Percentiles rank a stretch among this genome's conserved stretches.
Conservation (phyloP, 2,113 vertebrate genomes). For the Acinonyx jubatus region DNA sequence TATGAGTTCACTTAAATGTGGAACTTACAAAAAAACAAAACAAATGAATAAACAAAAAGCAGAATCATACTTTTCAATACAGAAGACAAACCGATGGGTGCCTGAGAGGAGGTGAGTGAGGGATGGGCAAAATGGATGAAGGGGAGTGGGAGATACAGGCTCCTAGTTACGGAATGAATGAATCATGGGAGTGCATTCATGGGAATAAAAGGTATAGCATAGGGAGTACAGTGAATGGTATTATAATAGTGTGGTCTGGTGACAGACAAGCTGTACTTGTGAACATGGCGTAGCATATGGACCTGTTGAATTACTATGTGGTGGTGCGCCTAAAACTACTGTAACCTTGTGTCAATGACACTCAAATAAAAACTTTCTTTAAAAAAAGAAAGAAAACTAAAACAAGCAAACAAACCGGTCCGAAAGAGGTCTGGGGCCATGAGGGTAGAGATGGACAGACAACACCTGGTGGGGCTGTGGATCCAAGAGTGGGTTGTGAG, state of each 20-base stretch:
- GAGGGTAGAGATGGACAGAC: neutral
- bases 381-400: neutral
- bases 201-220: neutral
- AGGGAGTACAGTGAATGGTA: neutral
- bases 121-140: neutral
- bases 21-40: neutral
- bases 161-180: neutral
- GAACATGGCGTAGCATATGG: neutral
- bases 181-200: neutral
- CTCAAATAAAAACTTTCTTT: neutral
- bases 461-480: neutral
- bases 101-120: neutral
- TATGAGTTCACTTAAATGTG: neutral
- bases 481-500: neutral
- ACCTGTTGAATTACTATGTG: neutral
- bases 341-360: neutral
- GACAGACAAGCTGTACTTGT: neutral
- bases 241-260: neutral
- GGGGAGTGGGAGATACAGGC: neutral
- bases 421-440: neutral
- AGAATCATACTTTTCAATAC: neutral
- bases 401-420: neutral
- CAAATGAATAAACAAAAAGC: neutral
- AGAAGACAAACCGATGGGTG: neutral
- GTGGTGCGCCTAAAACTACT: neutral